Evolutionary conservation across 2,113 vertebrate genomes (phyloP), one percentile per base, ranked within the genome.

Genomic region (Amphiprion percula): DNA sequence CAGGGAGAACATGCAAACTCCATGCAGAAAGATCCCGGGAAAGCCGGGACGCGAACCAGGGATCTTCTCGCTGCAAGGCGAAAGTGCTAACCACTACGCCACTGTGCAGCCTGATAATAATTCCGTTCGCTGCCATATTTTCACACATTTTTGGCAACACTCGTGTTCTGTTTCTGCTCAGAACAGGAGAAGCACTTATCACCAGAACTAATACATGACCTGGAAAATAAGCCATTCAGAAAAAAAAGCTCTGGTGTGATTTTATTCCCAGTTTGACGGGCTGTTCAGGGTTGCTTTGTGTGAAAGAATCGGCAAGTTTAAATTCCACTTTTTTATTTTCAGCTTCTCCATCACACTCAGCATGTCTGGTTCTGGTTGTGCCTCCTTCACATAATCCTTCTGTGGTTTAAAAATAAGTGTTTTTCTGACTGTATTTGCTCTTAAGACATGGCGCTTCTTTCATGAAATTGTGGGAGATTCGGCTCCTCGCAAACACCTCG

Each of bases 381-480:
- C 16, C 54, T 66, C 37, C 56, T 77, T 77, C 74, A 23, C 55
- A 16, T 41, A 68, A 77, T 74, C 85, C 53, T 70, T 87, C 74
- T 64, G 76, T 69, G 59, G 15, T 61, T 74, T 16, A 1, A 30
- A 49, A 30, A n/a, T 63, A 64, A 28, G 19, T 55, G 9, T 80
- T 81, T 63, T 69, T 53, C 37, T 23, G 4, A 47, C 67, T 79
- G 67, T 69, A 75, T 83, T 87, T 73, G 62, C 64, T 70, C 64
- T 68, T 30, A 66, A 76, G 24, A 62, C 75, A 15, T 21, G 3
- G 8, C 47, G 59, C 24, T 52, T 33, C 69, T 74, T 80, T 86
- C 37, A 70, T 33, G 24, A 68, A 66, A 74, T 1, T 46, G 68
- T 47, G 47, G 41, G 49, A 68, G 54, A 47, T 28, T 7, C 14